Base-by-base conservation (phyloP, 2,888 invertebrate species). In the Andrena dorsata region DNA sequence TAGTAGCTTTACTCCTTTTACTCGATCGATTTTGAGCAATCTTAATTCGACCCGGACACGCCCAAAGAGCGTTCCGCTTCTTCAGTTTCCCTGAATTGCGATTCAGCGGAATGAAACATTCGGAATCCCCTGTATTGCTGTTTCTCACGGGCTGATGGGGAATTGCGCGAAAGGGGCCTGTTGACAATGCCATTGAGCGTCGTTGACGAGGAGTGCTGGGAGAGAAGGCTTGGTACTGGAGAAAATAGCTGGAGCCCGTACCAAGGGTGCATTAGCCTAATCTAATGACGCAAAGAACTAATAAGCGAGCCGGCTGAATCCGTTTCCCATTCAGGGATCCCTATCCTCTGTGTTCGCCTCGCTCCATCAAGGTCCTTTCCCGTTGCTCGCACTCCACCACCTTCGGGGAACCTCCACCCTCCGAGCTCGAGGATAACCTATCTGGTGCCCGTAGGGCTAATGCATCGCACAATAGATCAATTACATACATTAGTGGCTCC, bases 381-480 rank as follows among this genome's bases (percentile, higher is more conserved):
- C 74, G 35, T 68, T 77, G 77, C 78, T 76, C 75, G 35, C 23
- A 41, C 73, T 72, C 78, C 74, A 72, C 70, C 60, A 47, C 64
- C 83, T 32, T 76, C 76, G 68, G 61, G 16, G 41, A 58, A 60
- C 80, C 70, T 76, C 69, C 73, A 84, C 84, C 82, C 82, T 80
- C 58, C 69, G 32, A 68, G 58, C 71, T 30, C 65, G 74, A 76
- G 89, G 87, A 88, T 88, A 89, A 88, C 86, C 88, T 90, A 90
- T 90, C 89, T 85, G 83, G 83, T 84, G 88, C 88, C 88, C 83
- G 88, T 89, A 89, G 91, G 89, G 90, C 92, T 92, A 92, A 92
- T 92, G 92, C 91, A 93, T 91, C 89, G 90, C 90, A 93, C 92
- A 93, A 93, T 93, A 91, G 93, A 93, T 93, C 93, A 93, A 93